Percentiles rank a stretch among this genome's conserved stretches.
Conservation (phyloP, 2,888 invertebrate genomes). For the Germaria angustata region DNA sequence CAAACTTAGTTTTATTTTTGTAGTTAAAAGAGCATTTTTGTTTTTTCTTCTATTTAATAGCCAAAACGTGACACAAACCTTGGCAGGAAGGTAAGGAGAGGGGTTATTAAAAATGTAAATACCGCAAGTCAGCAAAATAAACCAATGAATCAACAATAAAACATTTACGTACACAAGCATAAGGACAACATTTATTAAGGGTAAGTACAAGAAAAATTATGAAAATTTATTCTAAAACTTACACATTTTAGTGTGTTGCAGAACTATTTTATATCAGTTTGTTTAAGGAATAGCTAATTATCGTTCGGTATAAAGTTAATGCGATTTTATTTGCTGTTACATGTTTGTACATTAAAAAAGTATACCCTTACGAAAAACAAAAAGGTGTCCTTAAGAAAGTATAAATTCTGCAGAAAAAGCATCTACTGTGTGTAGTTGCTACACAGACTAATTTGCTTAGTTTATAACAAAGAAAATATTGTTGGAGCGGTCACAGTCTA, state of each 20-base stretch:
- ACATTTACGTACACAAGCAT: background rate
- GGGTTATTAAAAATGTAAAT: background rate
- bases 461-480: background rate
- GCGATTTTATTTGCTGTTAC: background rate
- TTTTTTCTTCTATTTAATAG: constrained; percentile 34
- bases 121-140: constrained; percentile 52
- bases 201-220: background rate
- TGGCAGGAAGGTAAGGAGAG: background rate
- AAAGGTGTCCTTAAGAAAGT: constrained; percentile 1
- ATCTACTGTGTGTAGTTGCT: background rate
- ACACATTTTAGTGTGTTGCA: background rate
- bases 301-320: background rate
- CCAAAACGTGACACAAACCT: constrained; percentile 51
- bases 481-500: constrained; percentile 12
- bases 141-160: constrained; percentile 4
- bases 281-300: background rate
- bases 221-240: background rate
- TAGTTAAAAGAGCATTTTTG: background rate
- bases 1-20: constrained; percentile 11
- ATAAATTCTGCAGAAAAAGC: constrained; percentile 19
- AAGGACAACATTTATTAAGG: background rate
- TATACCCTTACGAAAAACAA: background rate
- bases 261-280: background rate
- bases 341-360: background rate
- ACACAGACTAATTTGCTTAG: background rate